phyloP scores from a whole-genome alignment of 2,888 invertebrate species.

The Ochropacha duplaris region DNA sequence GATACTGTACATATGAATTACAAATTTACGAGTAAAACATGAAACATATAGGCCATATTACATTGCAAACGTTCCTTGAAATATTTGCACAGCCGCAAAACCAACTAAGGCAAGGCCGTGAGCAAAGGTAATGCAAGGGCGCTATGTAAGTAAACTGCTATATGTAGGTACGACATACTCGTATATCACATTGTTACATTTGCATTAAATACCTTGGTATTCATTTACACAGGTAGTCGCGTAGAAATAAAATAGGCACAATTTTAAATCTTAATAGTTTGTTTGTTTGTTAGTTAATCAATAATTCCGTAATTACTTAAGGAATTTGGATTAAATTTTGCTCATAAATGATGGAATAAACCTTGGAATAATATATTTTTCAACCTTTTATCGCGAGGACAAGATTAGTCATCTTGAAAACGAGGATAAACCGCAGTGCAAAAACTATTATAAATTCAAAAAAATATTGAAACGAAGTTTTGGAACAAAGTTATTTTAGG shows the following conservation, averaged over 20 bases:
- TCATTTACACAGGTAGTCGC: not conserved
- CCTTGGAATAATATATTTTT: too few species aligned
- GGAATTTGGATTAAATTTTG: too few species aligned
- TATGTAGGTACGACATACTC: conserved; percentile 2
- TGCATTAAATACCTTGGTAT: not conserved
- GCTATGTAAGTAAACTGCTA: conserved; percentile 14
- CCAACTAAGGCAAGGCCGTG: conserved; percentile 26
- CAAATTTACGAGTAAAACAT: conserved; percentile 4
- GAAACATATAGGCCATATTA: conserved; percentile 8
- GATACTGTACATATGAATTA: conserved; percentile 4
- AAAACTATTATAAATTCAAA: too few species aligned
- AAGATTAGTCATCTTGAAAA: too few species aligned
- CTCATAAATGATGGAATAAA: too few species aligned
- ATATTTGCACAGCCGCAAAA: conserved; percentile 31
- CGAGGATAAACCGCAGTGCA: too few species aligned
- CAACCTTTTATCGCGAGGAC: too few species aligned
- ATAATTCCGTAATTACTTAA: too few species aligned
- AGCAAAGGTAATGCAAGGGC: conserved; percentile 21
- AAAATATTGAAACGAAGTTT: too few species aligned
- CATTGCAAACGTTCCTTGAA: conserved; percentile 22
- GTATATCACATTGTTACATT: conserved; percentile 2
- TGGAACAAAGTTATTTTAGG: too few species aligned
- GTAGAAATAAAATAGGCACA: not conserved
- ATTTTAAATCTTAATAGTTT: too few species aligned
- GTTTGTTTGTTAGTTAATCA: too few species aligned